Base-by-base conservation (phyloP, 2,888 invertebrate genomes). In the Drepanosiphum platanoidis region DNA sequence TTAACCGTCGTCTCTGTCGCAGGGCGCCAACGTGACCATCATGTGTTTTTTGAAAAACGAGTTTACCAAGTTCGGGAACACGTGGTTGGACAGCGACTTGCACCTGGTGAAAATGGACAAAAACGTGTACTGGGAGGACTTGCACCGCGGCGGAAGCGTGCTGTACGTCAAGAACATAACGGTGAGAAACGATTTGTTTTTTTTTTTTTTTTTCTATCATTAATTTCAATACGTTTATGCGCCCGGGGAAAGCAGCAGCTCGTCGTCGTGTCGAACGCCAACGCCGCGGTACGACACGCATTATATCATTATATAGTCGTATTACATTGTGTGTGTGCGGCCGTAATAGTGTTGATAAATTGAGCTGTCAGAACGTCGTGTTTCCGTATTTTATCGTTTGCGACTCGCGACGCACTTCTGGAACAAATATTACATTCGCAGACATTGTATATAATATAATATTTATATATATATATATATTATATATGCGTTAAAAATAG, bases 101-200 rank as follows among this genome's bases (percentile, higher is more conserved):
- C 93, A 92, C 15, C 90, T 96, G 22, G 92, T 96, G 34, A 94
- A 94, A 74, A 92, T 95, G 86, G 92, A 92, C 80, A 94, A 94
- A 0, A 92, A 92, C n/a, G 95, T 94, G 88, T 94, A 94, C 88
- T 95, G 95, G 93, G 96, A 96, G 89, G 95, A 96, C 88, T 91
- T 96, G 39, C 87, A 88, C 36, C 96, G 96, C 0, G 93, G 94
- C 86, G 96, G 96, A 13, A 95, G 95, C 88, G 94, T 96, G 83
- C 90, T 96, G 8, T 94, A 94, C 89, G 93, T 96, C 42, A 93
- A 93, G 88, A 94, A 94, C 88, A 93, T 94, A 72, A 94, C 95
- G 91, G 95, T 94, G 90, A 89, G 89, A 22, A 13, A 32, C 18
- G 30, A 22, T 30, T 87, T 82, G 27, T 7, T 32, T 58, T 58